phyloP scores from a whole-genome alignment of 2,113 vertebrate genomes.

The Xiphias gladius region DNA sequence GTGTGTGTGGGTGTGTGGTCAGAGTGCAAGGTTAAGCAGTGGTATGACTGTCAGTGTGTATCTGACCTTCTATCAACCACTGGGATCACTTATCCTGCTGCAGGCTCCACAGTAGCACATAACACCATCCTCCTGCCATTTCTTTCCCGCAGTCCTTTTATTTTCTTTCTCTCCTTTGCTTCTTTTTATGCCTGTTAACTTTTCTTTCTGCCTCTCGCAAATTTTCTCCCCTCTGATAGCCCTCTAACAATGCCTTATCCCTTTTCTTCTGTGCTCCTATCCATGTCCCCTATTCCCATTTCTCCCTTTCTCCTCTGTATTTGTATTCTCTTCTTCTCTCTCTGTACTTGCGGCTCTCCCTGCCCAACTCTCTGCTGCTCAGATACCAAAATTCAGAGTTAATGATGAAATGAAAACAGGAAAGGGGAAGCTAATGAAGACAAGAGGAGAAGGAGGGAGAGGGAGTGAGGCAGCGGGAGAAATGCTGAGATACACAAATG shows the following conservation, averaged over 20 bases:
- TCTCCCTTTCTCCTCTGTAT: slow-evolving; percentile 23
- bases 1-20: slow-evolving; percentile 39
- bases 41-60: slow-evolving; percentile 68
- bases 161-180: slow-evolving; percentile 10
- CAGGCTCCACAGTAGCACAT: slow-evolving; percentile 58
- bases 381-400: slow-evolving; percentile 56
- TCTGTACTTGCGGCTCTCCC: slow-evolving; percentile 8
- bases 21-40: slow-evolving; percentile 62
- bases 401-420: slow-evolving; percentile 66
- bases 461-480: slow-evolving; percentile 44
- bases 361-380: slow-evolving; percentile 31
- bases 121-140: slow-evolving; percentile 42
- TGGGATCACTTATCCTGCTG: slow-evolving; percentile 77
- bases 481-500: slow-evolving; percentile 70
- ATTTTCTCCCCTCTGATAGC: slow-evolving; percentile 40
- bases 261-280: slow-evolving; percentile 4
- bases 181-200: slow-evolving; percentile 37
- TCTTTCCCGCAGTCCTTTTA: slow-evolving; percentile 12
- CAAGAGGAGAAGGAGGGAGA: slow-evolving; percentile 47
- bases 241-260: slow-evolving; percentile 31
- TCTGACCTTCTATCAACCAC: slow-evolving; percentile 76
- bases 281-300: slow-evolving; percentile 26
- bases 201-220: slow-evolving; percentile 30
- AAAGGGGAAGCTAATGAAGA: slow-evolving; percentile 71
- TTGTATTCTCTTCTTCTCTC: slow-evolving; percentile 36